A percentile compares a stretch with the other conserved stretches of the same genome.
Evolutionary conservation across 1,140 invertebrate genomes (phyloP).

Genomic region (Diabrotica undecimpunctata): DNA sequence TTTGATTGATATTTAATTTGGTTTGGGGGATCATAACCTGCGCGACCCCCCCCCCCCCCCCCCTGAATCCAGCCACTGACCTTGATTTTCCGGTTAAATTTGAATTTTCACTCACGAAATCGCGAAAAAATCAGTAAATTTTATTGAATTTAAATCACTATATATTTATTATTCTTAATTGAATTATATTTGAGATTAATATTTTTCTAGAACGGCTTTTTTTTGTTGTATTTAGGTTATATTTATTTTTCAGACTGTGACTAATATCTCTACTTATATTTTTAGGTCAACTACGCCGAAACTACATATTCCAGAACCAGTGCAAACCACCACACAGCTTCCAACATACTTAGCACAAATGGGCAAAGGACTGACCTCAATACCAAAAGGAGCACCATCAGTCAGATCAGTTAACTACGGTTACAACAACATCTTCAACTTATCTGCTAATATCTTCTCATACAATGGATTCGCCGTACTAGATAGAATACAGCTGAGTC

Average conservation of each 20-base stretch:
- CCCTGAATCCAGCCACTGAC: too few relatives aligned
- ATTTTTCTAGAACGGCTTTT: neutral
- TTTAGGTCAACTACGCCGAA: slow-evolving; percentile 1
- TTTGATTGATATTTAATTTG: too few relatives aligned
- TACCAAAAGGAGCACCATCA: slow-evolving; percentile 31
- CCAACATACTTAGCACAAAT: slow-evolving; percentile 27
- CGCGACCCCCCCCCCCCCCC: too few relatives aligned
- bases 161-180: too few relatives aligned
- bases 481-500: slow-evolving; percentile 32
- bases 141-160: too few relatives aligned
- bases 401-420: slow-evolving; percentile 34
- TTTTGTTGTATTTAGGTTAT: neutral
- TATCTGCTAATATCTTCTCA: slow-evolving; percentile 35
- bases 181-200: too few relatives aligned
- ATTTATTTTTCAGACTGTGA: neutral
- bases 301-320: neutral
- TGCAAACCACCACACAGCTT: slow-evolving; percentile 13
- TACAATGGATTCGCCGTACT: slow-evolving; percentile 35
- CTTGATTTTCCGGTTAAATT: too few relatives aligned
- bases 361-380: slow-evolving; percentile 30
- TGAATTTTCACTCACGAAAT: too few relatives aligned
- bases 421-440: slow-evolving; percentile 37
- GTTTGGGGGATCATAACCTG: too few relatives aligned
- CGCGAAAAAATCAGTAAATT: too few relatives aligned
- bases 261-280: slow-evolving; percentile 10